These are phyloP conservation scores for Phataginus tetradactyla DNA, from an alignment of 2,797 vertebrate genomes.

Conservation along the genomic window DNA sequence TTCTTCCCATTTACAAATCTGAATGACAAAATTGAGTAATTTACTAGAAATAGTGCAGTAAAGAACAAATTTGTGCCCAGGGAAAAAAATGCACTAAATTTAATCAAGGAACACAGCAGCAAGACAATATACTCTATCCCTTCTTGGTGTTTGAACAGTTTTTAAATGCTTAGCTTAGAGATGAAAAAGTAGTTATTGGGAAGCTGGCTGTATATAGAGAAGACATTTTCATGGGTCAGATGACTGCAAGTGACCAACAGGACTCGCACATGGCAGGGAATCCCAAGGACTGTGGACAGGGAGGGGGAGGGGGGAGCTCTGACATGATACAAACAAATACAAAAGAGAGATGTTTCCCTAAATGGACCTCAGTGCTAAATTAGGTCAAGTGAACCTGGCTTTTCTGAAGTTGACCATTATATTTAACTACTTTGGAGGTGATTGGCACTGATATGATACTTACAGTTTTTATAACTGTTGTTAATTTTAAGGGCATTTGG, in stretches of 20 bases:
- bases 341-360: not conserved
- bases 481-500: not conserved
- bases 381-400: not conserved
- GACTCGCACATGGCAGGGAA: rapidly evolving
- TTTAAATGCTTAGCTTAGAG: slow-evolving; percentile 19
- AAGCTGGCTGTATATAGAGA: not conserved
- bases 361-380: rapidly evolving
- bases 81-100: slow-evolving; percentile 57
- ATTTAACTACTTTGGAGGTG: not conserved
- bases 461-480: not conserved
- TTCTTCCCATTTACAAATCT: slow-evolving; percentile 77
- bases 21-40: slow-evolving; percentile 78
- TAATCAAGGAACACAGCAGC: slow-evolving; percentile 45
- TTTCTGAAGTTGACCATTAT: not conserved
- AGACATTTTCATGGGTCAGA: not conserved
- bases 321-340: not conserved
- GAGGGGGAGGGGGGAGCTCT: not conserved
- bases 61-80: slow-evolving; percentile 69
- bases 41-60: slow-evolving; percentile 71
- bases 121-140: not conserved
- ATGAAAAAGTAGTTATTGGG: not conserved
- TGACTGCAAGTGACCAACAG: not conserved
- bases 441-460: not conserved
- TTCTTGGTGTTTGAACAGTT: not conserved
- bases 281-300: not conserved